Conservation (phyloP, 2,113 vertebrate genomes). For the Prochilodus magdalenae region DNA sequence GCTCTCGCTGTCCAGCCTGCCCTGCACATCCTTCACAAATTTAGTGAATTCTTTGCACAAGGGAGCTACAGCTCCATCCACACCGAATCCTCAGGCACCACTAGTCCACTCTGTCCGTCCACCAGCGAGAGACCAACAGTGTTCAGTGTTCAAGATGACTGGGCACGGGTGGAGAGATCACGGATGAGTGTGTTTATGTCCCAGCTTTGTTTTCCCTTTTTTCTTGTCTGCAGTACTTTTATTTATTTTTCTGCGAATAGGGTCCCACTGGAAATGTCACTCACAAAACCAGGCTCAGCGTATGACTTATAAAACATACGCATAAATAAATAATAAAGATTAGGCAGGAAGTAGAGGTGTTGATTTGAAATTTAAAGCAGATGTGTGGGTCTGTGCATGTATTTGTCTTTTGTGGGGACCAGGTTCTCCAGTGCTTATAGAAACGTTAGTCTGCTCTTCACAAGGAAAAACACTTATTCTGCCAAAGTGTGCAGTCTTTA, state of each 20-base stretch:
- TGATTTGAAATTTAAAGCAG: too few species aligned
- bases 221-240: too few species aligned
- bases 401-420: too few species aligned
- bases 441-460: too few species aligned
- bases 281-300: not conserved
- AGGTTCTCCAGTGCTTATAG: too few species aligned
- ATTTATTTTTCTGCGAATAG: too few species aligned
- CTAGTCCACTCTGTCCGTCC: not conserved
- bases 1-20: not conserved
- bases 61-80: not conserved
- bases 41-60: constrained; percentile 50
- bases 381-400: too few species aligned
- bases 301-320: not conserved
- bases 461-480: too few species aligned
- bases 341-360: too few species aligned
- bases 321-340: not conserved
- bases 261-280: not conserved
- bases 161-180: not conserved
- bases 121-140: not conserved
- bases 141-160: not conserved
- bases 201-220: too few species aligned
- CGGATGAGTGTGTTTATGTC: too few species aligned
- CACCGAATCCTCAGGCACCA: constrained; percentile 24
- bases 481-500: too few species aligned
- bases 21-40: constrained; percentile 5